A percentile compares a stretch with the other conserved stretches of the same genome.
These are phyloP conservation scores for Polydrusus cervinus DNA, from an alignment of 2,888 invertebrate species.

Conservation along the genomic window DNA sequence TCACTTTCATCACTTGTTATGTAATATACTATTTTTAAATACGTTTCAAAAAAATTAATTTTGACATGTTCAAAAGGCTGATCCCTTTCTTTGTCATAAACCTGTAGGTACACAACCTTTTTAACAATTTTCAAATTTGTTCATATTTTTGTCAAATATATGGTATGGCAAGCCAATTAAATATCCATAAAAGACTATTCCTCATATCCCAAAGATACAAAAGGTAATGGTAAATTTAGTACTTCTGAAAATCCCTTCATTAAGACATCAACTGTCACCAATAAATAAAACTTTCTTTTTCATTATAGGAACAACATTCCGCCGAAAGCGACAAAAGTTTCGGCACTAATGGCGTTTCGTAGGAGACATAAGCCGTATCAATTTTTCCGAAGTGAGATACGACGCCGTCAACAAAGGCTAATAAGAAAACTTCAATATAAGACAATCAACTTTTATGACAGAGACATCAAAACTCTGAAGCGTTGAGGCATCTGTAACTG, in stretches of 20 bases:
- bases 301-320: slow-evolving; percentile 40
- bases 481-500: slow-evolving; percentile 56
- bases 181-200: neutral
- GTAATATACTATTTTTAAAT: too few species aligned
- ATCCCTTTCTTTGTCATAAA: too few species aligned
- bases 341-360: slow-evolving; percentile 50
- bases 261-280: slow-evolving; percentile 41
- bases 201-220: neutral
- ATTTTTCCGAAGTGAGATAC: slow-evolving; percentile 57
- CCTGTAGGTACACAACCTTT: too few species aligned
- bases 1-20: too few species aligned
- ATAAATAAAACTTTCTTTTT: slow-evolving; percentile 47
- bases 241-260: slow-evolving; percentile 26
- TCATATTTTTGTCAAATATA: too few species aligned
- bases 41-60: too few species aligned
- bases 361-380: slow-evolving; percentile 51
- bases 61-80: too few species aligned
- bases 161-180: neutral
- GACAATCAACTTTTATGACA: slow-evolving; percentile 69
- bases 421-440: slow-evolving; percentile 70
- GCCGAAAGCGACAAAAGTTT: slow-evolving; percentile 43
- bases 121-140: too few species aligned
- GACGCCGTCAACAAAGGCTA: slow-evolving; percentile 62
- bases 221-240: neutral
- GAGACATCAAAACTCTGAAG: slow-evolving; percentile 69